Base-by-base conservation (phyloP, 2,888 invertebrate species). In the Agriopis leucophaearia region DNA sequence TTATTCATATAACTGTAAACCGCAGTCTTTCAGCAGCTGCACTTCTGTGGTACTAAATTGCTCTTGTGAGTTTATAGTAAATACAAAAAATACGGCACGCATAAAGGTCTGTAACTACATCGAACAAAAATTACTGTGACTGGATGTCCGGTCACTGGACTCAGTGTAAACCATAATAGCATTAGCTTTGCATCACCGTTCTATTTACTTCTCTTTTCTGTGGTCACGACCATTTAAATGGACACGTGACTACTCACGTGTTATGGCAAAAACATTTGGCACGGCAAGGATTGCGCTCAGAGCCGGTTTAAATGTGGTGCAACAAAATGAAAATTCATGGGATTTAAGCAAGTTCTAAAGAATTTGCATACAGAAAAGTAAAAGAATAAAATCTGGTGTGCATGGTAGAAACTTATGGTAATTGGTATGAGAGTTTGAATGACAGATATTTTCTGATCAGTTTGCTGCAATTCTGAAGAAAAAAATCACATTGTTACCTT, bases 251-350 rank as follows among this genome's bases (percentile, higher is more conserved):
- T 15, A 13, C 27, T 55, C 55, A 55, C 55, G 44, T 55, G 55
- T 42, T 27, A 13, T 44, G 42, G 42, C 8, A 60, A 44, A 51
- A 51, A 51, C 12, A 18, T 51, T 60, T 42, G 40, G 42, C 50
- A 42, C 35, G n/a, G 51, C 50, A 42, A 42, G n/a, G 51, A 60
- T 51, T 60, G 36, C 44, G 44, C 27, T 27, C 27, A 27, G 9
- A 44, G 6, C 51, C 10, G 44, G 60, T 52, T 61, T 44, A 27
- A 16, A 61, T 52, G 36, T 61, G 42, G 51, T 52, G 44, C 60
- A 61, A 61, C 27, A 6, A 6, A 12, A 16, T 16, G n/a, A 27
- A 35, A 35, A 51, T 35, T 35, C 51, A 13, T 1, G 12, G 7
- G 8, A 10, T 27, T 50, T 12, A 35, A 50, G 35, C 35, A 8